A percentile compares a stretch with the other conserved stretches of the same genome.
Evolutionary conservation across 53 echinoderm and acorn worm genomes (phyloP).

Genomic region (Temnopleurus reevesii): DNA sequence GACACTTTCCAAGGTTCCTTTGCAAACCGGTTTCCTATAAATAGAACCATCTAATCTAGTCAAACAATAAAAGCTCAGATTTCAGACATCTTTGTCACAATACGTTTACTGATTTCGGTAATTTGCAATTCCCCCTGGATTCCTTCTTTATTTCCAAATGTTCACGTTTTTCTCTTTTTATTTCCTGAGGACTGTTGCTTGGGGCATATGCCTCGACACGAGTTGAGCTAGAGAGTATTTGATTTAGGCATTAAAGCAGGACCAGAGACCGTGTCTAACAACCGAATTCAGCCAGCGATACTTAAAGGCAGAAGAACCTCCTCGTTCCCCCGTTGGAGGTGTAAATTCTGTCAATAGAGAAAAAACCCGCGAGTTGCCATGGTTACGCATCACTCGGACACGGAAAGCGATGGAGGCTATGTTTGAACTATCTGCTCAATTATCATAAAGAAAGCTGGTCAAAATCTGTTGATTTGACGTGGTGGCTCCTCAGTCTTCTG

Average conservation of each 20-base stretch:
- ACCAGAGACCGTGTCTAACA: conserved; percentile 28
- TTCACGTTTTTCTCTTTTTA: background rate
- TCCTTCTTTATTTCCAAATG: no score
- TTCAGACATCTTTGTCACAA: background rate
- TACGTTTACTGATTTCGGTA: background rate
- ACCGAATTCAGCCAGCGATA: background rate
- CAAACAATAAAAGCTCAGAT: background rate
- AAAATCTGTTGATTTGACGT: conserved; percentile 7
- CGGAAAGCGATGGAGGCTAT: background rate
- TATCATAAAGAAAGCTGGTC: conserved; percentile 26
- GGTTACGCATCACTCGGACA: conserved; percentile 25
- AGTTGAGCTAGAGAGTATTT: background rate
- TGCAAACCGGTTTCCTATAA: no score
- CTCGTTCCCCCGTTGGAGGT: background rate
- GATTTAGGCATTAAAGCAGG: conserved; percentile 22
- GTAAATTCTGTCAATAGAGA: conserved; percentile 34
- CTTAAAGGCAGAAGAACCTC: background rate
- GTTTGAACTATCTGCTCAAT: conserved; percentile 37
- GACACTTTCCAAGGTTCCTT: no score
- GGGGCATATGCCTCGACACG: background rate
- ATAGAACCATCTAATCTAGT: no score
- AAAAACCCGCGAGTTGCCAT: conserved; percentile 2
- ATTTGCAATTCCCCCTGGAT: background rate
- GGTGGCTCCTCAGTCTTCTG: background rate
- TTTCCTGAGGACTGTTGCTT: background rate